Percentiles rank a stretch among this genome's conserved stretches.
Conservation (phyloP, 2,797 vertebrate genomes). For the Rhinoraja longicauda region DNA sequence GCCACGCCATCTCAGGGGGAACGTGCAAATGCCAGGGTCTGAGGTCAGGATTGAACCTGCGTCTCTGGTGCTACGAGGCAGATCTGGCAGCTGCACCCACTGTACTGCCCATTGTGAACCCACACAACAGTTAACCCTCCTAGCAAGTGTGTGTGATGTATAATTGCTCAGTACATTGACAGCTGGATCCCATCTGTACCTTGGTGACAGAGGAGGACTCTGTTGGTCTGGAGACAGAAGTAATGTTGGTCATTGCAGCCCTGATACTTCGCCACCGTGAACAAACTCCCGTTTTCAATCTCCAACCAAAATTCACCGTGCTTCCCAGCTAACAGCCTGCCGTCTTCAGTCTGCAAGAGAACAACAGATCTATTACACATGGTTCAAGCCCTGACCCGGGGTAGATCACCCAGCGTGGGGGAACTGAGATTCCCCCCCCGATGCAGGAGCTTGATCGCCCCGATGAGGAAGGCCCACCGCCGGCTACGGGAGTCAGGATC, state of each 20-base stretch:
- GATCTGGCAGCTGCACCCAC: no score
- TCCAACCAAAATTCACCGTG: constrained; percentile 94
- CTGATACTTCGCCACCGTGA: constrained; percentile 86
- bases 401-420: no score
- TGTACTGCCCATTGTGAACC: no score
- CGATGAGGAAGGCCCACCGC: no score
- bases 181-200: constrained; percentile 58
- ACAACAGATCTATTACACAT: neutral
- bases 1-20: no score
- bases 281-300: constrained; percentile 75
- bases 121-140: neutral
- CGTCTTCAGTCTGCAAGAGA: constrained; percentile 68
- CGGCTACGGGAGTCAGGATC: no score
- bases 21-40: no score
- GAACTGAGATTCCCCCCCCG: no score
- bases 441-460: no score
- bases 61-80: no score
- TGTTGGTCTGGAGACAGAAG: constrained; percentile 83
- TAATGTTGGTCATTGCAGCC: constrained; percentile 92
- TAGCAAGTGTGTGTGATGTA: neutral
- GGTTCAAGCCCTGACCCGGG: no score
- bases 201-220: constrained; percentile 84
- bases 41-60: no score
- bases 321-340: constrained; percentile 67
- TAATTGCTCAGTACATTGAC: neutral